Conservation (phyloP, 2,888 invertebrate species). For the Orthosia incerta region DNA sequence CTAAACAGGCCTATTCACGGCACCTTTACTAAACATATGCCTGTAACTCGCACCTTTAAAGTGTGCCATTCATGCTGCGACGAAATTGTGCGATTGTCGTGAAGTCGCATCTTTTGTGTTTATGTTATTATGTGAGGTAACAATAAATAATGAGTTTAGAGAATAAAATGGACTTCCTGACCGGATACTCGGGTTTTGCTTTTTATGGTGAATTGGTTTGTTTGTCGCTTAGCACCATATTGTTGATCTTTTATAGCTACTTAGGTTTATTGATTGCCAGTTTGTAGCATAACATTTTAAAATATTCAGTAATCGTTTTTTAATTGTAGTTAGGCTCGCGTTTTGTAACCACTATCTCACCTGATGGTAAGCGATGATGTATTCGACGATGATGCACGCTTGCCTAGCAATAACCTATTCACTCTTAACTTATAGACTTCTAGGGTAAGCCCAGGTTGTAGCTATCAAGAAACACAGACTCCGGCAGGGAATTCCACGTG, state of each 20-base stretch:
- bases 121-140: conserved; percentile 42
- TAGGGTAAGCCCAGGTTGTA: too few species aligned
- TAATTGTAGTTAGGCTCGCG: too few species aligned
- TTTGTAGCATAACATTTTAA: background rate
- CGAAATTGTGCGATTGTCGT: conserved; percentile 46
- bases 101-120: conserved; percentile 51
- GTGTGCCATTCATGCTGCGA: conserved; percentile 59
- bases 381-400: too few species aligned
- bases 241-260: background rate
- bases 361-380: too few species aligned
- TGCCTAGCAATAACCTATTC: too few species aligned
- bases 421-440: too few species aligned
- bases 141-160: conserved; percentile 55
- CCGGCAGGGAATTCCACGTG: too few species aligned
- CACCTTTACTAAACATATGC: conserved; percentile 59
- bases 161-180: conserved; percentile 61
- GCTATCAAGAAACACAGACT: too few species aligned
- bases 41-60: conserved; percentile 39
- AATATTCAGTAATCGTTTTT: background rate
- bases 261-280: background rate
- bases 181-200: conserved; percentile 45
- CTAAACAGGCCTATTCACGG: conserved; percentile 51
- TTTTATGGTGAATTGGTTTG: conserved; percentile 5
- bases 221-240: conserved; percentile 10
- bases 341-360: too few species aligned